Base-by-base conservation (phyloP, 2,113 vertebrate genomes). In the Callionymus lyra region DNA sequence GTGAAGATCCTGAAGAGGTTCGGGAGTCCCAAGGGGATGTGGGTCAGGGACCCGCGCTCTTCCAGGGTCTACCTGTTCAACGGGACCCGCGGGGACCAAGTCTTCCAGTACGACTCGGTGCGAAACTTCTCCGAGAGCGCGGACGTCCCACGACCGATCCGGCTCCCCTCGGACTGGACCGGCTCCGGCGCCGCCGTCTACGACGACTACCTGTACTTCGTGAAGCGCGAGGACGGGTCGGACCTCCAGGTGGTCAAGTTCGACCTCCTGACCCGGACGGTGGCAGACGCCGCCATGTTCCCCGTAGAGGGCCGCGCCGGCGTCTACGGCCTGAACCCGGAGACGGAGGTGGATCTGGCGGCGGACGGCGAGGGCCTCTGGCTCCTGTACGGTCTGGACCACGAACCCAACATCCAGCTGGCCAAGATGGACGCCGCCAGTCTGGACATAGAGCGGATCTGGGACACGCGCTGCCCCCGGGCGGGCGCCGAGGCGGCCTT, bases 1-100 rank as follows among this genome's bases (percentile, higher is more conserved):
- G 91, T 95, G 87, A 98, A 98, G 82, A 94, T 98, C 64, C 76
- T 97, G 57, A 97, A 95, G 75, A 84, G 89, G 21, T 83, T 89
- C 0, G 93, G 92, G 36, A 79, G 87, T 36, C 10, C 87, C 1
- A 84, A 86, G 0, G 95, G 95, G 12, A 81, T 90, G 27, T 98
- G 94, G 95, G 91, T 90, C 65, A 91, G 89, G 72, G 95, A 98
- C 10, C 82, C 89, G 9, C 82, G 50, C 38, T 80, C 90, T 0
- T 92, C 93, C 67, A 92, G 89, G 79, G 87, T 98, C 36, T 97
- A 91, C 0, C 54, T 96, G 44, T 87, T 97, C 0, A 94, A 95
- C 0, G 90, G 91, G 51, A 87, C 90, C 0, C 82, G 82, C 10
- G 94, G 90, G 0, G 85, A 94, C 68, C 87, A 80, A 0, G 35